These are phyloP conservation scores for Chaetophractus vellerosus DNA, from an alignment of 2,797 vertebrate species.

Conservation along the genomic window DNA sequence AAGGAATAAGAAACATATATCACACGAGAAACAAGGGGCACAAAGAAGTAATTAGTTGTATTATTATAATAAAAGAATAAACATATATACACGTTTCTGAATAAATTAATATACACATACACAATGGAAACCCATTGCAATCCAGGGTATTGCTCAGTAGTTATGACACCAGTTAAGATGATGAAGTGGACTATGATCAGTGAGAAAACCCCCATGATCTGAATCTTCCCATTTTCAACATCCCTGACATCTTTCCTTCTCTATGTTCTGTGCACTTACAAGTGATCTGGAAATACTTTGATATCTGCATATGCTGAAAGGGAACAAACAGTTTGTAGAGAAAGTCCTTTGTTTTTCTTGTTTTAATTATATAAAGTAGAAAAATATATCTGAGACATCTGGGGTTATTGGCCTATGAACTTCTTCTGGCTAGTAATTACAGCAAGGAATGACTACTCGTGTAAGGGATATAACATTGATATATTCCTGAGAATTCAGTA, in stretches of 20 bases:
- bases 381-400: neutral
- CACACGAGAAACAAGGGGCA: constrained; percentile 49
- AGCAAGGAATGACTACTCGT: neutral
- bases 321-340: neutral
- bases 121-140: neutral
- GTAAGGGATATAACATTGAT: neutral
- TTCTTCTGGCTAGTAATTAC: constrained; percentile 10
- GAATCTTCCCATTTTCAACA: neutral
- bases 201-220: neutral
- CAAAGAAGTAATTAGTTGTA: constrained; percentile 53
- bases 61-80: constrained; percentile 53
- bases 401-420: neutral
- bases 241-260: neutral
- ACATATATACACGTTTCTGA: constrained; percentile 50
- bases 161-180: neutral
- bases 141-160: neutral
- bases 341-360: constrained; percentile 14
- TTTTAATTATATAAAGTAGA: constrained; percentile 54
- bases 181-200: no score
- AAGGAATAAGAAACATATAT: constrained; percentile 46
- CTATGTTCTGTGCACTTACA: neutral
- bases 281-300: neutral
- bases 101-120: constrained; percentile 53
- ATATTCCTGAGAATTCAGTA: neutral
- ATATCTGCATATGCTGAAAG: neutral